Evolutionary conservation across 2,113 vertebrate genomes (phyloP), one percentile per base, ranked within the genome.

Genomic region (Hystrix brachyura): DNA sequence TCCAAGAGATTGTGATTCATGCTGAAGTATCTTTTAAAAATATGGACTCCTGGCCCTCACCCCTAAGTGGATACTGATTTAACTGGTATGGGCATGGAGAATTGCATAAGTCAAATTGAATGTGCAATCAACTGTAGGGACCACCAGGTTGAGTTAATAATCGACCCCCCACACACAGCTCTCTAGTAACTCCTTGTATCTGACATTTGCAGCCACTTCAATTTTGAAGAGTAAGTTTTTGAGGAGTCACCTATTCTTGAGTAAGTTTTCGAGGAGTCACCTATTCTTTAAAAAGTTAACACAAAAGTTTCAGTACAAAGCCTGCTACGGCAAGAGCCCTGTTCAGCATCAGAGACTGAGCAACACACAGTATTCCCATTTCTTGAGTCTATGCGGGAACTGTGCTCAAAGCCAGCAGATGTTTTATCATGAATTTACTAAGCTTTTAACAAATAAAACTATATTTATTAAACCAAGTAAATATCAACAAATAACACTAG

Each of bases 311-410:
- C 72, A 25, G 5, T 5, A 21, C 85, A 53, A 1, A 55, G 76
- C 6, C 38, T 23, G 21, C 84, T 69, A 11, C 1, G 11, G 48
- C 2, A 2, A 51, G 18, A 17, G 27, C 5, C 2, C 15, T 34
- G 10, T 7, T 0, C 55, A 14, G 2, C 0, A 3, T 7, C 48
- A 7, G 0, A 3, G 8, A 4, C 38, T 62, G 43, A 51, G 65
- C 1, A 15, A 38, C 2, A 3, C 7, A 11, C 12, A 23, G 32
- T 19, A 7, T 11, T 76, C 34, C 69, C 34, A 11, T 13, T 85
- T 29, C 14, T 55, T 18, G 38, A 82, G 74, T 55, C 34, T 29
- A 0, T 13, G 34, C 34, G 0, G 1, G 53, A n/a, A 1, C 27
- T 46, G 27, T 3, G 85, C 21, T 69, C 64, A 64, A 67, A 69